Evolutionary conservation across 2,797 vertebrate species (phyloP).

Genomic region (Rhodeus uyekii): DNA sequence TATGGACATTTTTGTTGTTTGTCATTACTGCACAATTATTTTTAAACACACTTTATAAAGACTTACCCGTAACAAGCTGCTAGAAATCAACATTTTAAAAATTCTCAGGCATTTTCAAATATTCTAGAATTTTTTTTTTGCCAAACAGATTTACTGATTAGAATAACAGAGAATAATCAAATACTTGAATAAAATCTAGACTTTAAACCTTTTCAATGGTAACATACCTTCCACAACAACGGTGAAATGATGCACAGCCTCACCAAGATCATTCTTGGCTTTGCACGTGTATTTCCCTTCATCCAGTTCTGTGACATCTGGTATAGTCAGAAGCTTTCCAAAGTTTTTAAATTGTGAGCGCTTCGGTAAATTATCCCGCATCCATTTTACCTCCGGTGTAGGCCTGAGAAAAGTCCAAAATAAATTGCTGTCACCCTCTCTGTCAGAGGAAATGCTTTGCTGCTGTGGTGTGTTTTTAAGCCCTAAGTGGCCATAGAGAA

Average conservation of each 20-base stretch:
- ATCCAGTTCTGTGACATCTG: conserved; percentile 75
- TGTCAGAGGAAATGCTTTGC: neutral
- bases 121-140: neutral
- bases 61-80: no score
- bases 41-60: no score
- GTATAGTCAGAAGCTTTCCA: conserved; percentile 82
- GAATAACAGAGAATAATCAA: neutral
- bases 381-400: conserved; percentile 85
- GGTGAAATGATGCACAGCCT: conserved; percentile 78
- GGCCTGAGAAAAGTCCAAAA: conserved; percentile 74
- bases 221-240: conserved; percentile 88
- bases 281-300: conserved; percentile 87
- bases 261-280: conserved; percentile 82
- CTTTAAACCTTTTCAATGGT: neutral
- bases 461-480: neutral
- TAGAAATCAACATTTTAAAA: neutral
- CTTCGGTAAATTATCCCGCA: conserved; percentile 71
- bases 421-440: neutral
- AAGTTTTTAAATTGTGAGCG: conserved; percentile 71
- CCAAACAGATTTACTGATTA: neutral
- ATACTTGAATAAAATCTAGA: neutral
- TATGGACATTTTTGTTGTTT: no score
- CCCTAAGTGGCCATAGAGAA: neutral
- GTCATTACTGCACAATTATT: neutral
- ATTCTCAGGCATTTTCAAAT: neutral